Percentiles rank a stretch among this genome's conserved stretches.
Evolutionary conservation across 2,888 invertebrate genomes (phyloP).

Genomic region (Hyalella azteca): DNA sequence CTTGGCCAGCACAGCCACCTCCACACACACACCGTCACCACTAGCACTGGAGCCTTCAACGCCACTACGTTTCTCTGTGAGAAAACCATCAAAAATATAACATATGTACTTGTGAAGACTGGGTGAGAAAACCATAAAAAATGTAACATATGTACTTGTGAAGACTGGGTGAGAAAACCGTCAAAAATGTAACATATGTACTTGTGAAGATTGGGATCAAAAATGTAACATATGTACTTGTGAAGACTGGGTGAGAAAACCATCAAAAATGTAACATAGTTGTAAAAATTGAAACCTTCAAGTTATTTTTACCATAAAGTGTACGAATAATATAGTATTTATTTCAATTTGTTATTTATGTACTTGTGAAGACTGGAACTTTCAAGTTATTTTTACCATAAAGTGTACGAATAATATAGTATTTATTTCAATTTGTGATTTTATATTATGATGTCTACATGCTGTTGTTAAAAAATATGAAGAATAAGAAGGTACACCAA

Average conservation of each 20-base stretch:
- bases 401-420: no score
- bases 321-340: neutral
- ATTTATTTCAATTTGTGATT: no score
- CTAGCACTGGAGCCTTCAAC: neutral
- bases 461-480: no score
- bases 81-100: neutral
- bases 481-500: no score
- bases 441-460: no score
- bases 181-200: neutral
- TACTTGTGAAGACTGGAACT: neutral
- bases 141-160: no score
- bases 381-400: no score
- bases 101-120: neutral
- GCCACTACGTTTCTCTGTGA: neutral
- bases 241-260: neutral
- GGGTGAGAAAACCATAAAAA: neutral
- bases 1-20: conserved; percentile 40
- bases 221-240: neutral
- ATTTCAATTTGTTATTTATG: neutral
- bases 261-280: neutral
- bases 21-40: conserved; percentile 4
- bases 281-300: neutral
- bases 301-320: no score
- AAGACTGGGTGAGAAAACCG: neutral
- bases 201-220: neutral